phyloP scores from a whole-genome alignment of 2,888 invertebrate genomes.

The Athrips mouffetella region DNA sequence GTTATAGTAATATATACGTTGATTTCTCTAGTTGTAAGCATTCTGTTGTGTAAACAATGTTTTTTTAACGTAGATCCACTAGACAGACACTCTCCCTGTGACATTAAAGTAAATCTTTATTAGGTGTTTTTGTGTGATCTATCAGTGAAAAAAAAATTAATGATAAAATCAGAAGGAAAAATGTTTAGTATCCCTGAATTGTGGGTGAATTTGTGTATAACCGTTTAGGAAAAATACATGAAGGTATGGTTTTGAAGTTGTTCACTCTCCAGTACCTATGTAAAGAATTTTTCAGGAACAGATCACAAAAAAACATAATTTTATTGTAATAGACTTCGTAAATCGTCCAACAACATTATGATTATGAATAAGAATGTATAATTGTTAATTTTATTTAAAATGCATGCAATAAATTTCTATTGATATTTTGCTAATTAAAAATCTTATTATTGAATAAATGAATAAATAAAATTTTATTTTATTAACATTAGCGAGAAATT shows the following conservation, averaged over 20 bases:
- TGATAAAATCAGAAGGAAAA: too few relatives aligned
- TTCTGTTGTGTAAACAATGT: slow-evolving; percentile 61
- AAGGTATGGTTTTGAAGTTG: too few relatives aligned
- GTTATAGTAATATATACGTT: slow-evolving; percentile 78
- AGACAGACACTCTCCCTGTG: slow-evolving; percentile 39
- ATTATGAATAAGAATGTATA: slow-evolving; percentile 42
- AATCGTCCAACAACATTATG: slow-evolving; percentile 64
- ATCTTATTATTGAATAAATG: slow-evolving; percentile 44
- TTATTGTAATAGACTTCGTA: slow-evolving; percentile 29
- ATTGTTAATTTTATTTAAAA: slow-evolving; percentile 64
- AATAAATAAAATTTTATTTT: slow-evolving; percentile 48
- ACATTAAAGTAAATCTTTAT: slow-evolving; percentile 33
- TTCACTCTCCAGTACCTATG: too few relatives aligned
- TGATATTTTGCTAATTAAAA: slow-evolving; percentile 67
- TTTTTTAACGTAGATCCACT: slow-evolving; percentile 36
- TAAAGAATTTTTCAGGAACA: not conserved
- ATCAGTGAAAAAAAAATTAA: too few relatives aligned
- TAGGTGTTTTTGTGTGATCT: not conserved
- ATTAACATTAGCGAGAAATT: slow-evolving; percentile 57
- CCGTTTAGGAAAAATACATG: too few relatives aligned
- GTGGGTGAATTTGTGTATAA: too few relatives aligned
- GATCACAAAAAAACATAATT: not conserved
- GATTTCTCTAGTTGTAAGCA: slow-evolving; percentile 71
- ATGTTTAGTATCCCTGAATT: too few relatives aligned
- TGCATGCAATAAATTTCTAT: slow-evolving; percentile 71